phyloP scores from a whole-genome alignment of 30 jellyfish, hydroid and myxozoan genomes.

The Pseudorhiza aurosa region DNA sequence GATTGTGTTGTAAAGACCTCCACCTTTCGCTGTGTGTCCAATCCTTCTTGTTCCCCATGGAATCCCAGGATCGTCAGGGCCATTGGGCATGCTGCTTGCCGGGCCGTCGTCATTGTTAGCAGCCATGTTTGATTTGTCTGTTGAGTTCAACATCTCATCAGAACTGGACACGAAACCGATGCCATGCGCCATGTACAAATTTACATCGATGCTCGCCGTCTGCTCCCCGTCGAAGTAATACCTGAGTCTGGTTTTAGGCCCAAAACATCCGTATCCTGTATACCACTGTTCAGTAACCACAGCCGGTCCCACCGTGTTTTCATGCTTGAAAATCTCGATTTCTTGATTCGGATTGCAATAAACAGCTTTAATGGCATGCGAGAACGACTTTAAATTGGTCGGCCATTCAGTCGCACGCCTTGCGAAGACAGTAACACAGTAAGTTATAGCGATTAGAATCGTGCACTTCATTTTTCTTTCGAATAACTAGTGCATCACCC shows the following conservation, averaged over 20 bases:
- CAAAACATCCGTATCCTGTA: slow-evolving; percentile 69
- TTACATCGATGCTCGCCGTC: slow-evolving; percentile 67
- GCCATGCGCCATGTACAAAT: slow-evolving; percentile 79
- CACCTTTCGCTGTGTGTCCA: slow-evolving; percentile 82
- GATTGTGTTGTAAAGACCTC: slow-evolving; percentile 83
- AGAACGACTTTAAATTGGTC: slow-evolving; percentile 69
- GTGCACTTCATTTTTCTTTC: background rate
- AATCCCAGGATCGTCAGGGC: slow-evolving; percentile 37
- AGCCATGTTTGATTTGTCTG: slow-evolving; percentile 14
- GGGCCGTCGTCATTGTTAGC: background rate
- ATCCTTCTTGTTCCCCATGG: slow-evolving; percentile 85
- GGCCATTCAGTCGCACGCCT: slow-evolving; percentile 30
- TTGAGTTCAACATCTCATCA: background rate
- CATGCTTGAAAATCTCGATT: slow-evolving; percentile 29
- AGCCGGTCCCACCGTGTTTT: slow-evolving; percentile 65
- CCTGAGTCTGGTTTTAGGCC: slow-evolving; percentile 67
- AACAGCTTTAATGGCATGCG: slow-evolving; percentile 84
- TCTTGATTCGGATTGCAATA: slow-evolving; percentile 61
- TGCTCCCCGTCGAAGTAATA: slow-evolving; percentile 73
- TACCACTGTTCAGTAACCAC: slow-evolving; percentile 93
- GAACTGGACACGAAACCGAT: slow-evolving; percentile 61
- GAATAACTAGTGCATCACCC: too few relatives aligned
- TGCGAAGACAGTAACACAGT: background rate
- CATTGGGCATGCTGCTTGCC: background rate
- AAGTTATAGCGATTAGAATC: background rate